Evolutionary conservation across 1,140 invertebrate genomes (phyloP).

Genomic region (Nautilus pompilius): DNA sequence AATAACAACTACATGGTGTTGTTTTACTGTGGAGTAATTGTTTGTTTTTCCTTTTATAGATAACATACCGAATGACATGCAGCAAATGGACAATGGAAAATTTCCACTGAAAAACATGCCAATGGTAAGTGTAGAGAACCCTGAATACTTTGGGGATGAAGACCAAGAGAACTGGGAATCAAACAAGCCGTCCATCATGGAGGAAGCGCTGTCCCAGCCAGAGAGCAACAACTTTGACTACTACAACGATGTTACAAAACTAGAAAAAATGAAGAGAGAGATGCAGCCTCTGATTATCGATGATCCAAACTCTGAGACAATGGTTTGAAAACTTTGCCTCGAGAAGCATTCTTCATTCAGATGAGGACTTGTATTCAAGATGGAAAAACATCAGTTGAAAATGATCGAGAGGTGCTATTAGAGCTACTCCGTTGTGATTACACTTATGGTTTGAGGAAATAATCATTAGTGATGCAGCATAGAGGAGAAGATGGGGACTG

Average conservation of each 20-base stretch:
- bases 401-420: no score
- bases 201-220: background rate
- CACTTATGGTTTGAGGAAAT: no score
- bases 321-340: no score
- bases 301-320: conserved; percentile 1
- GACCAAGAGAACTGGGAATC: background rate
- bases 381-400: no score
- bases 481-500: no score
- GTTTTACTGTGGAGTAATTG: no score
- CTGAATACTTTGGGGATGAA: conserved; percentile 3
- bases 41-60: no score
- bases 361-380: no score
- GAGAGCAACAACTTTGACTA: background rate
- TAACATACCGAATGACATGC: background rate
- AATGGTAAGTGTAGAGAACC: background rate
- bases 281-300: background rate
- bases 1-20: no score
- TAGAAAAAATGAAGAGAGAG: background rate
- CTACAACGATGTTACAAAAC: background rate
- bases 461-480: no score
- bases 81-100: background rate
- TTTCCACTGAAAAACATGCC: background rate
- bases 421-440: no score
- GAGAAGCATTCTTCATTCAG: no score
- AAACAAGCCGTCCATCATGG: background rate